Base-by-base conservation (phyloP, 2,888 invertebrate species). In the Orchestes rusci region DNA sequence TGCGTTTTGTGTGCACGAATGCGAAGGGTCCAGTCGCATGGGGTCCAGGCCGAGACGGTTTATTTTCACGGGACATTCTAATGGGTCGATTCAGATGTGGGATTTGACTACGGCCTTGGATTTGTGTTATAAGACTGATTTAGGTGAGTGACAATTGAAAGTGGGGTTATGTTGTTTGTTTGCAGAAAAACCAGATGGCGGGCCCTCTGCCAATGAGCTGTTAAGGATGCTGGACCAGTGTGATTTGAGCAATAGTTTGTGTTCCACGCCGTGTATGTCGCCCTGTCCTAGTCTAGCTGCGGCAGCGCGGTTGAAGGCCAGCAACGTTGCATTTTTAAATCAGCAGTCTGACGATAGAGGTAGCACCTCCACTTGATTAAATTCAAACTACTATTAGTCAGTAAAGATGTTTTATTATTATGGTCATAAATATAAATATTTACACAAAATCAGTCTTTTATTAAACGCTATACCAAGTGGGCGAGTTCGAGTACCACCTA, bases 41-140 rank as follows among this genome's bases (percentile, higher is more conserved):
- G 91, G 90, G 2, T 88, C 89, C 7, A 70, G 86, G 39, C 93
- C 93, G 4, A 74, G 93, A 3, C 71, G 96, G 31, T 84, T 92
- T 62, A 80, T 95, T 59, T 82, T 95, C 54, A 93, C 93, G 17
- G 95, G 94, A 0, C 94, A 94, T 64, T 82, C 87, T 28, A 92
- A 88, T 55, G 94, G 95, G 35, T 86, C 87, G 30, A 84, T 94
- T 48, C 94, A 94, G 71, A 92, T 97, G 88, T 99, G 97, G 96
- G 97, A 99, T 72, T 75, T 99, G 48, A 94, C 94, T 10, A 96
- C 93, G 7, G 95, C 93, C 10, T 73, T 97, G 39, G 92, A 95
- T 69, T 76, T 85, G 53, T 75, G 79, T 12, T 69, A 72, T 60
- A 71, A 70, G 65, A 69, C 70, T 57, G 71, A 71, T 55, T 65